Evolutionary conservation across 1,140 invertebrate genomes (phyloP).

Genomic region (Latrodectus geometricus): DNA sequence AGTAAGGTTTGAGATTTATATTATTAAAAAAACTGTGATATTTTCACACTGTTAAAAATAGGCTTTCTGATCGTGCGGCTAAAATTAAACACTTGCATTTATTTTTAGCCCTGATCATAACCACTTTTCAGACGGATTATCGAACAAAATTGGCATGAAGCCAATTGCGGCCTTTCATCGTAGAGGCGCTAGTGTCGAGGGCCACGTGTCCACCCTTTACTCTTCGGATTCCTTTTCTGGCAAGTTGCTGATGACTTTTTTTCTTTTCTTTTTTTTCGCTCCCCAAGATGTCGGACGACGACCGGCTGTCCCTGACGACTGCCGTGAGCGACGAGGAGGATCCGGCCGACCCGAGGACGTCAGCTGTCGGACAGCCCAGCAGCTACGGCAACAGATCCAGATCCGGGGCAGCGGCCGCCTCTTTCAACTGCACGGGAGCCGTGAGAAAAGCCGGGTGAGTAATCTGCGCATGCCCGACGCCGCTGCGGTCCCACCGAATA

Average conservation of each 20-base stretch:
- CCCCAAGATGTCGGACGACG: slow-evolving; percentile 91
- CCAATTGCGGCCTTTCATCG: neutral
- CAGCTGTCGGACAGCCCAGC: slow-evolving; percentile 69
- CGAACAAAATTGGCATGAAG: neutral
- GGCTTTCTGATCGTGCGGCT: no score
- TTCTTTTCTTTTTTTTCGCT: slow-evolving; percentile 51
- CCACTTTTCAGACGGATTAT: neutral
- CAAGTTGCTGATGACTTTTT: neutral
- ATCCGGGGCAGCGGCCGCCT: slow-evolving; percentile 86
- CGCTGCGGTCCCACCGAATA: neutral
- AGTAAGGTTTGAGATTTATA: no score
- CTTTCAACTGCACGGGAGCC: slow-evolving; percentile 96
- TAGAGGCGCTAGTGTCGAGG: slow-evolving; percentile 2
- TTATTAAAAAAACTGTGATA: no score
- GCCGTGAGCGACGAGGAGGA: slow-evolving; percentile 95
- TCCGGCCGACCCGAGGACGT: slow-evolving; percentile 70
- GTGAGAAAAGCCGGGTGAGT: slow-evolving; percentile 96
- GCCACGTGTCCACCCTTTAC: slow-evolving; percentile 3
- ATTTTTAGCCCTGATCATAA: neutral
- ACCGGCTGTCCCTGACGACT: slow-evolving; percentile 94
- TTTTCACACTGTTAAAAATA: no score
- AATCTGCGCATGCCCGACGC: neutral
- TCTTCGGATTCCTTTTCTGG: neutral
- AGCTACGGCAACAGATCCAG: slow-evolving; percentile 83
- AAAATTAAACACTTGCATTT: neutral